phyloP scores from a whole-genome alignment of 2,888 invertebrate species.

The Creontiades dilutus region DNA sequence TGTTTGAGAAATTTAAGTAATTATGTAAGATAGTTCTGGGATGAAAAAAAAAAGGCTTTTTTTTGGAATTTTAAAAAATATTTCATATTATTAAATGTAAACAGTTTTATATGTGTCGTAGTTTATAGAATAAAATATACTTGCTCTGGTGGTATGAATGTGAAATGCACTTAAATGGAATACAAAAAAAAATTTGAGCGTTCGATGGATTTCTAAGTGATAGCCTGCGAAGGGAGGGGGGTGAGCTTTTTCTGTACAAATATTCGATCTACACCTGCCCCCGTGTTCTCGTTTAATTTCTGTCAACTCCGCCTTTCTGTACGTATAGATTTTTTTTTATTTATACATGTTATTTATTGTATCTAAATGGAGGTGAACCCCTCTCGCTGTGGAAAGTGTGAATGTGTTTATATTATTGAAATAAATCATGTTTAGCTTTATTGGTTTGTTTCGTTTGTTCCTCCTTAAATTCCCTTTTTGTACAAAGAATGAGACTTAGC shows the following conservation, averaged over 20 bases:
- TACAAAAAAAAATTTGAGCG: constrained; percentile 43
- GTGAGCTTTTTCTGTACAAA: constrained; percentile 33
- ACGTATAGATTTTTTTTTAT: constrained; percentile 66
- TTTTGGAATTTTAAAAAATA: constrained; percentile 66
- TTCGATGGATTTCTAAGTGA: constrained; percentile 25
- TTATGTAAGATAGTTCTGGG: constrained; percentile 74
- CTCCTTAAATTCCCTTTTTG: too few species aligned
- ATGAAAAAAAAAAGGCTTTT: constrained; percentile 63
- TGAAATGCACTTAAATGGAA: constrained; percentile 28
- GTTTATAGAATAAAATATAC: constrained; percentile 66
- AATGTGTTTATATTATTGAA: constrained; percentile 76
- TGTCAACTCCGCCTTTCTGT: constrained; percentile 13
- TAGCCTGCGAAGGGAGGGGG: constrained; percentile 59
- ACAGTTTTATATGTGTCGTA: constrained; percentile 74
- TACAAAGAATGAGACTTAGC: too few species aligned
- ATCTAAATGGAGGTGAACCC: constrained; percentile 65
- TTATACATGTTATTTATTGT: constrained; percentile 71
- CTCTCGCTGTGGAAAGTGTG: constrained; percentile 75
- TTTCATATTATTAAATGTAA: constrained; percentile 69
- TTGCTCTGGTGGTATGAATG: constrained; percentile 69
- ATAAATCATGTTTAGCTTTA: constrained; percentile 75
- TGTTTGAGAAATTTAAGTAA: constrained; percentile 73
- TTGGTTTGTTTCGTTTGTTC: not conserved
- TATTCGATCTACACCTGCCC: constrained; percentile 8
- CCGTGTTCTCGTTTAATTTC: not conserved